phyloP scores from a whole-genome alignment of 2,888 invertebrate genomes.

The Hypolimnas misippus region DNA sequence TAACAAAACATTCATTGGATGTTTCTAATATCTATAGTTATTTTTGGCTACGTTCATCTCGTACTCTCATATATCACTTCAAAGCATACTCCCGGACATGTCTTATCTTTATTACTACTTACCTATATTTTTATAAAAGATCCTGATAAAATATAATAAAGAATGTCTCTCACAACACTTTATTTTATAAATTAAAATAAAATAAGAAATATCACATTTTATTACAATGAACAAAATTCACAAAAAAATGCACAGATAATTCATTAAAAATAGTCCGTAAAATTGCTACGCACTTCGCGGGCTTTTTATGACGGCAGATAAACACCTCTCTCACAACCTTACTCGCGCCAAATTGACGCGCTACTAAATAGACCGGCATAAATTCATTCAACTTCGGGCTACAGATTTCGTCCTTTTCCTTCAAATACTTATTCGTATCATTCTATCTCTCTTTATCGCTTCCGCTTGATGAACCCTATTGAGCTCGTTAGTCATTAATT shows the following conservation, averaged over 20 bases:
- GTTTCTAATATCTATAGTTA: conserved; percentile 49
- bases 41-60: conserved; percentile 62
- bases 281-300: conserved; percentile 34
- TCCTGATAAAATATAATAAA: conserved; percentile 41
- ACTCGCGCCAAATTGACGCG: conserved; percentile 82
- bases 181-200: not conserved
- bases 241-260: conserved; percentile 12
- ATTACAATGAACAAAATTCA: conserved; percentile 16
- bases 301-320: conserved; percentile 36
- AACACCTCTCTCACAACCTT: conserved; percentile 64
- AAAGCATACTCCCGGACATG: conserved; percentile 59
- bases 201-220: not conserved
- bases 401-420: conserved; percentile 55
- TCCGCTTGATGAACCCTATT: conserved; percentile 83
- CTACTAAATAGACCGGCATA: conserved; percentile 82
- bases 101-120: conserved; percentile 67
- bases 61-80: conserved; percentile 64
- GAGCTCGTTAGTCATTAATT: conserved; percentile 84
- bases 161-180: conserved; percentile 29
- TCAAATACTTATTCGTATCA: conserved; percentile 42
- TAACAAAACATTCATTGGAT: conserved; percentile 27
- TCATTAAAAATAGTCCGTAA: conserved; percentile 15
- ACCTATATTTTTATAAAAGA: conserved; percentile 40
- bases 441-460: conserved; percentile 61
- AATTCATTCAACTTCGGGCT: conserved; percentile 82